Base-by-base conservation (phyloP, 2,797 vertebrate genomes). In the Agapornis canus region DNA sequence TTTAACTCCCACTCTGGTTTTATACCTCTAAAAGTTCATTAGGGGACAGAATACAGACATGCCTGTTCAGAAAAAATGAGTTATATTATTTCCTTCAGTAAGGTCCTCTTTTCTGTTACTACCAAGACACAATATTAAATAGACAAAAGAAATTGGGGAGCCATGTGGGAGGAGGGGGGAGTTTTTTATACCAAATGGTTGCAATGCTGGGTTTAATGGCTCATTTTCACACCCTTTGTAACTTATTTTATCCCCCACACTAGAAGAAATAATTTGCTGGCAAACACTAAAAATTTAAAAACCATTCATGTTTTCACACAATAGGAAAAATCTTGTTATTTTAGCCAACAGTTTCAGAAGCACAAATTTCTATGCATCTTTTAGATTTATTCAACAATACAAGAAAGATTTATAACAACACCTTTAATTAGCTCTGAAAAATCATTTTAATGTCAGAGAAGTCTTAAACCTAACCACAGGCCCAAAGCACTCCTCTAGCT, bases 371-470 rank as follows among this genome's bases (percentile, higher is more conserved):
- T 31, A 22, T 4, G 29, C 5, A 17, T 32, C 6, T 71, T 73
- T 47, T 26, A 78, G 5, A 66, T 32, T 17, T 43, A 31, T 22
- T 32, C 6, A 48, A 82, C 64, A 66, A 57, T 9, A 51, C 18
- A 85, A 39, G 48, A 39, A 91, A 61, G 8, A 76, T 76, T 83
- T 80, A 79, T 23, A 86, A 5, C 29, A 78, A 4, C 47, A 91
- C 63, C 60, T 92, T 97, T 88, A 82, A 31, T 49, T 61, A 77
- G 89, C 66, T 83, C 91, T 85, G 61, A 80, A 97, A 92, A 91
- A 42, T 47, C 47, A 37, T 52, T 83, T 43, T 71, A 57, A 29
- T 23, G 64, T 52, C 56, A 93, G 85, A 93, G 1, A 0, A 71
- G 39, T 21, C 13, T 60, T n/a, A 89, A 96, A 94, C 66, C 16